These are phyloP conservation scores for Phyllotreta cruciferae DNA, from an alignment of 2,888 invertebrate species.

Conservation along the genomic window DNA sequence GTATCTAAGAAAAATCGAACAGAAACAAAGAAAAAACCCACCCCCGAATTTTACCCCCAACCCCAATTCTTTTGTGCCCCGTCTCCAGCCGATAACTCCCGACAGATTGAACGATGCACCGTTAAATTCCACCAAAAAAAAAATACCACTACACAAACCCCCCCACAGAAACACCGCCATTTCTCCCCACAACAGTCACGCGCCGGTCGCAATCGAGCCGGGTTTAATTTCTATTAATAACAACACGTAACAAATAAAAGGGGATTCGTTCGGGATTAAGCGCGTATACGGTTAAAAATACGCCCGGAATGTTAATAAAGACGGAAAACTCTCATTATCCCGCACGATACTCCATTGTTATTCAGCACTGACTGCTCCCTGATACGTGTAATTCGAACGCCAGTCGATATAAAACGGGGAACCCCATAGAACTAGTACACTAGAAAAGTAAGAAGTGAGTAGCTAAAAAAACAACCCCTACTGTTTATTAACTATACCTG, in stretches of 20 bases:
- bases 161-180: no score
- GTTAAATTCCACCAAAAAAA: conserved; percentile 23
- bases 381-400: conserved; percentile 31
- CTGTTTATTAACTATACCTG: neutral
- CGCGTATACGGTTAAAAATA: conserved; percentile 28
- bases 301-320: conserved; percentile 35
- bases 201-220: conserved; percentile 5
- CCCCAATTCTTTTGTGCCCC: conserved; percentile 28
- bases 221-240: conserved; percentile 28
- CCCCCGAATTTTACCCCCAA: no score
- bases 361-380: conserved; percentile 31
- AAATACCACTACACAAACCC: no score
- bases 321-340: conserved; percentile 34
- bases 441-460: neutral
- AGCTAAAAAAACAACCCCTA: neutral
- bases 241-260: conserved; percentile 32
- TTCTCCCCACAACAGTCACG: neutral
- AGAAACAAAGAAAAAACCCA: no score
- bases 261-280: conserved; percentile 26
- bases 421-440: neutral
- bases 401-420: neutral
- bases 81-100: conserved; percentile 23
- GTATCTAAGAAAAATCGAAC: conserved; percentile 25
- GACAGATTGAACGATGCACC: conserved; percentile 25
- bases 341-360: conserved; percentile 29